Conservation (phyloP, 2,888 invertebrate species). For the Campopleginae sp. region DNA sequence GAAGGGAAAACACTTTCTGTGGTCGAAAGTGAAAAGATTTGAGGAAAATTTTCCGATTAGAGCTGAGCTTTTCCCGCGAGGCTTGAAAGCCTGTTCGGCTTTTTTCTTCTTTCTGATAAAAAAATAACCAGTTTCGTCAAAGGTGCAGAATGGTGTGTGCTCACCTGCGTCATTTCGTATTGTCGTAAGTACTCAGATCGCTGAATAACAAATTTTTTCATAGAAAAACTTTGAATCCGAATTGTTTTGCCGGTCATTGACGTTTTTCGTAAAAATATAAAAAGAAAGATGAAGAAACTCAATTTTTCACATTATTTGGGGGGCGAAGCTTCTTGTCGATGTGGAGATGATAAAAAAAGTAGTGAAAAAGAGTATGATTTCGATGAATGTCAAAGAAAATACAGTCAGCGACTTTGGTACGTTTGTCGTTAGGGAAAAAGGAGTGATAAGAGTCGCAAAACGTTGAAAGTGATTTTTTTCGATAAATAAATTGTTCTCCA, state of each 20-base stretch:
- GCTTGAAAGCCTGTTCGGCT: neutral
- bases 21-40: conserved; percentile 14
- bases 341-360: neutral
- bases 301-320: neutral
- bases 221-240: neutral
- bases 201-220: neutral
- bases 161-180: neutral
- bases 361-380: neutral
- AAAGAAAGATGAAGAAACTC: neutral
- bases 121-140: neutral
- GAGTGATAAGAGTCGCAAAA: conserved; percentile 8
- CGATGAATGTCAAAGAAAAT: neutral
- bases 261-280: neutral
- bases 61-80: neutral
- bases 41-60: neutral
- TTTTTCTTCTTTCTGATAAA: neutral
- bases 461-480: conserved; percentile 31
- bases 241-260: neutral
- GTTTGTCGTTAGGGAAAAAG: conserved; percentile 8
- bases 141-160: neutral
- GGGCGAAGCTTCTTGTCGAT: neutral
- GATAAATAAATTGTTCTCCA: neutral
- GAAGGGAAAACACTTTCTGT: neutral
- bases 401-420: neutral
- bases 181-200: neutral